Evolutionary conservation across 2,113 vertebrate species (phyloP).

Genomic region (Fregata magnificens): DNA sequence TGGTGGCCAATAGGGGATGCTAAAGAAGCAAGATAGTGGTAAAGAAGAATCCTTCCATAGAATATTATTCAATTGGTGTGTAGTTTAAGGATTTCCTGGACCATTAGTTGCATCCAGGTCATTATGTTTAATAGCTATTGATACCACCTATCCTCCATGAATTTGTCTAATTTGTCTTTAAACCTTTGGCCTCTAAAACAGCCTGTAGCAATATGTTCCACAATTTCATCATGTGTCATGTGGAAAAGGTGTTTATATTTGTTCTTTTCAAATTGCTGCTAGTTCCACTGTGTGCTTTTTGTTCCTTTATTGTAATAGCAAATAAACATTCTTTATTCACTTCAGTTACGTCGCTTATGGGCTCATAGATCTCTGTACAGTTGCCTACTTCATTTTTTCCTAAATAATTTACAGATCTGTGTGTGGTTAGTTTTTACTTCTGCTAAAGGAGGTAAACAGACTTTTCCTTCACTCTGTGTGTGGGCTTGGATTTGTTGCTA

Average conservation of each 20-base stretch:
- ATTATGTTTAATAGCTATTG: not conserved
- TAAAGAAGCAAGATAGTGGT: not conserved
- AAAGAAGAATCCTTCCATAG: not conserved
- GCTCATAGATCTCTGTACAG: not conserved
- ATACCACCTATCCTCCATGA: not conserved
- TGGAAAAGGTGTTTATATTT: not conserved
- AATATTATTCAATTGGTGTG: not conserved
- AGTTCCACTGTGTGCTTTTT: not conserved
- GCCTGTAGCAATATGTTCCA: not conserved
- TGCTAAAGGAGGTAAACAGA: not conserved
- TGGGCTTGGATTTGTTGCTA: not conserved
- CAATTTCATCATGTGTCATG: not conserved
- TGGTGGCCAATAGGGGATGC: not conserved
- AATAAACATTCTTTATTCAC: not conserved
- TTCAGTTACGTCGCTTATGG: not conserved
- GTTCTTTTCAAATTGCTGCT: not conserved
- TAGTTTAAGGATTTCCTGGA: not conserved
- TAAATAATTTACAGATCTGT: not conserved
- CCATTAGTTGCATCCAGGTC: not conserved
- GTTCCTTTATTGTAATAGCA: not conserved
- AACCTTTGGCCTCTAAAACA: not conserved
- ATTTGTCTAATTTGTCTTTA: not conserved
- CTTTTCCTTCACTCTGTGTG: not conserved
- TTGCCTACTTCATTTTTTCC: not conserved
- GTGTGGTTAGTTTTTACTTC: not conserved